Conservation (phyloP, 2,113 vertebrate genomes). For the Petaurus breviceps region DNA sequence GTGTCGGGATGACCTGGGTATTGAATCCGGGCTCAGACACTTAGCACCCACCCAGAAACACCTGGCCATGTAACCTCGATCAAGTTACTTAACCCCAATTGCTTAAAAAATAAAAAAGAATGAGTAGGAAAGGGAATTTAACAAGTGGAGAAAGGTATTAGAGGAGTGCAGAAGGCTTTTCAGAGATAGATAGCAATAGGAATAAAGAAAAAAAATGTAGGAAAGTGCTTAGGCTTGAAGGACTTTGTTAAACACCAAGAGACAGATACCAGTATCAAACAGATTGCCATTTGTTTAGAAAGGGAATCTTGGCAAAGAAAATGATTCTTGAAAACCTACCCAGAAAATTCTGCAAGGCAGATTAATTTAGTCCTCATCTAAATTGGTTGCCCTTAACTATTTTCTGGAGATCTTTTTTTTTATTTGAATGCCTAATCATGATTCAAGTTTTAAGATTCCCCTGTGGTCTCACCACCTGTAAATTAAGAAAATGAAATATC, state of each 20-base stretch:
- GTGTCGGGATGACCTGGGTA: no score
- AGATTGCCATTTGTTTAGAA: conserved; percentile 42
- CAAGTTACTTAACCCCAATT: no score
- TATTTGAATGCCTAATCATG: conserved; percentile 59
- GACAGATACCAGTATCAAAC: neutral
- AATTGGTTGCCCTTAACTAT: conserved; percentile 51
- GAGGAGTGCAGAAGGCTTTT: neutral
- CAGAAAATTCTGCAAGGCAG: conserved; percentile 26
- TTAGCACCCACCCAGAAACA: no score
- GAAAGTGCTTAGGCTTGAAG: conserved; percentile 16
- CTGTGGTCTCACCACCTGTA: conserved; percentile 61
- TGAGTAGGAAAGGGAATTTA: neutral
- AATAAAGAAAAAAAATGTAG: neutral
- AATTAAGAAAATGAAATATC: conserved; percentile 74
- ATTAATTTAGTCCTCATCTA: conserved; percentile 40
- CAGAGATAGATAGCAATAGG: neutral
- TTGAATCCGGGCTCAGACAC: no score
- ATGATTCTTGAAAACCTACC: conserved; percentile 36
- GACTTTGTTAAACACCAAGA: conserved; percentile 26
- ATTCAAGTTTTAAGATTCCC: conserved; percentile 64
- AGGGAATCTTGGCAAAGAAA: conserved; percentile 47
- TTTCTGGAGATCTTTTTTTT: conserved; percentile 53
- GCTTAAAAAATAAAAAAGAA: no score
- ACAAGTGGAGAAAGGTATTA: neutral
- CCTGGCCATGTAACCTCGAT: no score